Evolutionary conservation across 1,140 invertebrate genomes (phyloP).

Genomic region (Lanistes nyassanus): DNA sequence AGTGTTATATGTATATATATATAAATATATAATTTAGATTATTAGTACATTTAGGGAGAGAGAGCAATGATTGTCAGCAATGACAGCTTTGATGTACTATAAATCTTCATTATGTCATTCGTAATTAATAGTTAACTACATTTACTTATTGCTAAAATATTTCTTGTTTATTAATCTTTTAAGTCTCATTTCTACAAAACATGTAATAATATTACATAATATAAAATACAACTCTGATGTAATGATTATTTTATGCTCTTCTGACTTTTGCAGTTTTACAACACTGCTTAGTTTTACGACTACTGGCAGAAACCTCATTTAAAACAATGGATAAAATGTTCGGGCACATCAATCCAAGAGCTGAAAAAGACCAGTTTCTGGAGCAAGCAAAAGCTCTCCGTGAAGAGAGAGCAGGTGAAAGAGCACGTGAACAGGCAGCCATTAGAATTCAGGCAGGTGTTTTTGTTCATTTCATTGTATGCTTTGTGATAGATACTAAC

Average conservation of each 20-base stretch:
- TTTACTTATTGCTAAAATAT: not conserved
- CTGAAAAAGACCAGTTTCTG: not conserved
- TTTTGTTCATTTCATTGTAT: not conserved
- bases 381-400: not conserved
- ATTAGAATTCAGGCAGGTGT: constrained; percentile 1
- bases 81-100: no score
- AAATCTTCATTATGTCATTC: no score
- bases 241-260: not conserved
- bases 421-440: not conserved
- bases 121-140: no score
- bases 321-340: constrained; percentile 9
- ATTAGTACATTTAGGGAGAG: no score
- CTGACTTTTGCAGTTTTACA: not conserved
- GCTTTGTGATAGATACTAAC: constrained; percentile 5
- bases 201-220: no score
- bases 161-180: no score
- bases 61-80: no score
- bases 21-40: no score
- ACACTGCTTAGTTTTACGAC: not conserved
- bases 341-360: not conserved
- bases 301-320: not conserved
- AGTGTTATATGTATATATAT: no score
- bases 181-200: no score
- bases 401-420: not conserved
- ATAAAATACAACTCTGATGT: no score